Base-by-base conservation (phyloP, 2,888 invertebrate species). In the Drosophila mimetica region DNA sequence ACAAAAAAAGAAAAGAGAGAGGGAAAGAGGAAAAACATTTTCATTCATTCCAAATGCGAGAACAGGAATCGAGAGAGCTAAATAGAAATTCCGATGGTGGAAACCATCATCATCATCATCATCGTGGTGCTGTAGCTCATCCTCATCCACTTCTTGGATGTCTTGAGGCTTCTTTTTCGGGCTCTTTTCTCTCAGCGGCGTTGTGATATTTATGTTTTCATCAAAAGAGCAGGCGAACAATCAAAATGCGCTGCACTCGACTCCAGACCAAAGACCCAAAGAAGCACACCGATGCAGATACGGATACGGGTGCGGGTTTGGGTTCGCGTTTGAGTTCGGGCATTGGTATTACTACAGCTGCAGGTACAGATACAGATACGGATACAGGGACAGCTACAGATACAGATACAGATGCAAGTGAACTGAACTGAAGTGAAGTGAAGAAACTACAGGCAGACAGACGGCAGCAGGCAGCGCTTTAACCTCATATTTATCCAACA, bases 401-500 rank as follows among this genome's bases (percentile, higher is more conserved):
- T 25, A 50, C 78, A 79, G 71, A 72, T 73, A 65, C 76, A 79
- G 57, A 64, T 79, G 79, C 65, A 79, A 76, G 79, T 76, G 72
- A 75, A 52, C 60, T 64, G 65, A 61, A 64, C 46, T 61, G 65
- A 64, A 53, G 57, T 61, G 60, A 61, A 61, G 60, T 61, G 65
- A 61, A 57, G 57, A 71, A 57, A 77, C 73, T 46, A 71, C 50
- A 58, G 32, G 39, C 74, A 80, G 58, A 28, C 44, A 44, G 44
- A 55, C 79, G 79, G 79, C 83, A 85, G 80, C 87, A 90, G 90
- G 88, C 87, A 89, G 84, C 89, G 89, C 82, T 90, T 90, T 90
- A 90, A 90, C 90, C 90, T 90, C 90, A 90, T 90, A 90, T 90
- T 90, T 90, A 90, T 86, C 89, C 90, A 90, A 89, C 90, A 88